phyloP scores from a whole-genome alignment of 2,113 vertebrate species.

The Ophiodon elongatus region DNA sequence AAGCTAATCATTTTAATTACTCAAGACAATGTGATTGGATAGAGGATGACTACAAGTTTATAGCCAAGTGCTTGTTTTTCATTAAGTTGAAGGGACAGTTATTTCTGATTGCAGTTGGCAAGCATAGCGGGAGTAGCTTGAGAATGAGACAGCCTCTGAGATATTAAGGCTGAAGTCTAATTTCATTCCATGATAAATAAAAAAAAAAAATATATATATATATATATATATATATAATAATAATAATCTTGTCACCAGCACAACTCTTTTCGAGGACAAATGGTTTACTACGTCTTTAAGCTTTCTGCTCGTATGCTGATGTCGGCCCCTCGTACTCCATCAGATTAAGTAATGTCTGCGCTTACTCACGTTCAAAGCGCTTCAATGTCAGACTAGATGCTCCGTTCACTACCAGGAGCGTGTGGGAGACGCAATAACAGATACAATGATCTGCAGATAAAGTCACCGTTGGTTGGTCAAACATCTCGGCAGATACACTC shows the following conservation, averaged over 20 bases:
- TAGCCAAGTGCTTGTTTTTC: constrained; percentile 99
- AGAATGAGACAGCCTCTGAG: constrained; percentile 97
- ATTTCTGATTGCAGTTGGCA: constrained; percentile 99
- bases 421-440: constrained; percentile 28
- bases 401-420: constrained; percentile 27
- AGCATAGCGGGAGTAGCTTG: constrained; percentile 90
- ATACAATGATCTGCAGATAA: constrained; percentile 38
- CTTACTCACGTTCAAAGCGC: constrained; percentile 62
- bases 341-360: constrained; percentile 71
- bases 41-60: constrained; percentile 99
- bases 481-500: background rate
- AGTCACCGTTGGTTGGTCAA: constrained; percentile 10
- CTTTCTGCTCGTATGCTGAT: constrained; percentile 86
- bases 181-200: constrained; percentile 97
- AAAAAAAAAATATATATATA: constrained; percentile 71
- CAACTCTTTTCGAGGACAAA: constrained; percentile 93
- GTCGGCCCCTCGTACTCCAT: constrained; percentile 73
- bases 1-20: constrained; percentile 99
- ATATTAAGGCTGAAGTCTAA: constrained; percentile 99
- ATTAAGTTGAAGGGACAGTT: constrained; percentile 99
- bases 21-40: constrained; percentile 99
- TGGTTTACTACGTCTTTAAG: constrained; percentile 93
- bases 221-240: constrained; percentile 85
- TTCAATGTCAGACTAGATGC: constrained; percentile 34
- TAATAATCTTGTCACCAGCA: constrained; percentile 92